These are phyloP conservation scores for Galeopterus variegatus DNA, from an alignment of 2,113 vertebrate genomes.

Conservation along the genomic window DNA sequence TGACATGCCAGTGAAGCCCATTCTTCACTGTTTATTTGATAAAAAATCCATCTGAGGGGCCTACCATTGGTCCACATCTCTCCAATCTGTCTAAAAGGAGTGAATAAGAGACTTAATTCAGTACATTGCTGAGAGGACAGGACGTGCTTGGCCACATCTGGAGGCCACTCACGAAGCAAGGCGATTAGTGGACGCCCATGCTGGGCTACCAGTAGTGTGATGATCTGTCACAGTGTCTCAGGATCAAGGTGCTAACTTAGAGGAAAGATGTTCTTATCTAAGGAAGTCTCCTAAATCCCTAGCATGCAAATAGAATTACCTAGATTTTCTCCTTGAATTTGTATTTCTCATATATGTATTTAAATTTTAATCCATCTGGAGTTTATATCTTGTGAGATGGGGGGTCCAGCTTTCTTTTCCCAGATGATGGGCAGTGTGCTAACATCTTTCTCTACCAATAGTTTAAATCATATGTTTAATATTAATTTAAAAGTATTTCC, in stretches of 20 bases:
- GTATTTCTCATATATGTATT: not conserved
- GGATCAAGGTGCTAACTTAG: not conserved
- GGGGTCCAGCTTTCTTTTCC: not conserved
- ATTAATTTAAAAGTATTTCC: no score
- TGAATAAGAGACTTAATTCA: not conserved
- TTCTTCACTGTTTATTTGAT: not conserved
- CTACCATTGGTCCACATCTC: not conserved
- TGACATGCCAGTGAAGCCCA: not conserved
- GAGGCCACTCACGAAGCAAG: not conserved
- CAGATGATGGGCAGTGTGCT: not conserved
- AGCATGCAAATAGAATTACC: not conserved
- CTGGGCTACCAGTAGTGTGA: rapidly evolving
- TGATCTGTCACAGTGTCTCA: not conserved
- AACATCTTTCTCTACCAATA: not conserved
- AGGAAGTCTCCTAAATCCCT: not conserved
- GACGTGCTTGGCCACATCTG: not conserved
- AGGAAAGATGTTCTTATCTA: not conserved
- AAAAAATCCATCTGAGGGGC: not conserved
- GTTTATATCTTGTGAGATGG: not conserved
- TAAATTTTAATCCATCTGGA: not conserved
- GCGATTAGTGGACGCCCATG: not conserved
- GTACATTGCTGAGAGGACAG: not conserved
- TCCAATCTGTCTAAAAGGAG: not conserved
- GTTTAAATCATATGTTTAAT: no score
- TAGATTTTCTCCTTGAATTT: not conserved